Evolutionary conservation across 1,140 invertebrate species (phyloP).

Genomic region (Achroia grisella): DNA sequence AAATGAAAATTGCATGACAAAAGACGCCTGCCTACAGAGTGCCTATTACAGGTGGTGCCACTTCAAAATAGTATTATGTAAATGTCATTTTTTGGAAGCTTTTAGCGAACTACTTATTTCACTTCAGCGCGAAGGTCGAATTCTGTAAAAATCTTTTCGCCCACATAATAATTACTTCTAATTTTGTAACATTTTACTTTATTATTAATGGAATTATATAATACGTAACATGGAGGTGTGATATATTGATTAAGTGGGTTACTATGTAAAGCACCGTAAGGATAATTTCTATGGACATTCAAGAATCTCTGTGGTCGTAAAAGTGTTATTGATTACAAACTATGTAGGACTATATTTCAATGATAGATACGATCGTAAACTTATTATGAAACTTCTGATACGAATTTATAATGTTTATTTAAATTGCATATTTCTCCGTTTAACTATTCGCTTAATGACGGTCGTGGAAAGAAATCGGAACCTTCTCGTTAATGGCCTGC

Average conservation of each 20-base stretch:
- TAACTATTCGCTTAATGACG: constrained; percentile 11
- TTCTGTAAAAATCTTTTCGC: constrained; percentile 15
- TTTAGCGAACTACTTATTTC: constrained; percentile 22
- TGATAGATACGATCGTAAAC: too few species aligned
- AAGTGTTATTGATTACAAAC: too few species aligned
- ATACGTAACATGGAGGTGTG: too few species aligned
- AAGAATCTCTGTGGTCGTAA: too few species aligned
- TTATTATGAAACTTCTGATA: not conserved
- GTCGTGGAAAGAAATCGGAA: constrained; percentile 17
- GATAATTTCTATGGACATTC: too few species aligned
- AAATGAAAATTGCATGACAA: constrained; percentile 17
- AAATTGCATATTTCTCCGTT: constrained; percentile 11
- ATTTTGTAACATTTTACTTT: constrained; percentile 9
- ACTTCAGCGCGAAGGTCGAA: constrained; percentile 9
- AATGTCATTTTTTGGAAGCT: constrained; percentile 26
- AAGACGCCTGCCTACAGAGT: constrained; percentile 7
- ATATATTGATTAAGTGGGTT: too few species aligned
- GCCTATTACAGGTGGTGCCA: constrained; percentile 12
- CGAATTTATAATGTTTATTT: constrained; percentile 6
- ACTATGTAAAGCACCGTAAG: too few species aligned
- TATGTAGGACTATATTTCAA: too few species aligned
- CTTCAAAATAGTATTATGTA: constrained; percentile 25
- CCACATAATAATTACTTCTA: constrained; percentile 16
- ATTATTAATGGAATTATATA: not conserved
- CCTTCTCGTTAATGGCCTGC: constrained; percentile 13